Conservation (phyloP, 1,140 invertebrate genomes). For the Macrostomum lignano region DNA sequence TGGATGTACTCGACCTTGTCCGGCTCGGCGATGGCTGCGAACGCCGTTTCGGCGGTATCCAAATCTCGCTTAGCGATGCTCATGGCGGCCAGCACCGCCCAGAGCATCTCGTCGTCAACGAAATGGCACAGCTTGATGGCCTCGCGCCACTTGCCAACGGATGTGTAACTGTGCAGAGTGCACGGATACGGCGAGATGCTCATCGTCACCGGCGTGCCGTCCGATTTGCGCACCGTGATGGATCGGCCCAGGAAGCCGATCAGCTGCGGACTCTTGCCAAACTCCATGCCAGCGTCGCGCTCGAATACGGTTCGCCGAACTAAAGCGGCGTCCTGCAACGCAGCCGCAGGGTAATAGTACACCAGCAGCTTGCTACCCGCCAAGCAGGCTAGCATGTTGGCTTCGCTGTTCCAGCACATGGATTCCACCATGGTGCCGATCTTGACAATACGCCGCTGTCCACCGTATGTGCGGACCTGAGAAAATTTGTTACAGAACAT, state of each 20-base stretch:
- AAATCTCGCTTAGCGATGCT: conserved; percentile 47
- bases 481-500: too few relatives aligned
- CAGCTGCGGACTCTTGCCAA: conserved; percentile 46
- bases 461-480: conserved; percentile 32
- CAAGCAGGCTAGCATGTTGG: conserved; percentile 52
- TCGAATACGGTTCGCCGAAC: conserved; percentile 35
- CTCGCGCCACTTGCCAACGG: conserved; percentile 40
- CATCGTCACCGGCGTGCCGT: conserved; percentile 37
- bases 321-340: conserved; percentile 44
- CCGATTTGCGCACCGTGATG: conserved; percentile 40
- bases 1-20: conserved; percentile 69
- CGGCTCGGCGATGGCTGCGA: conserved; percentile 46
- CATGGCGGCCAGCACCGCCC: conserved; percentile 61
- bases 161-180: conserved; percentile 36
- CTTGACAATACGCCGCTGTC: conserved; percentile 35
- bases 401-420: conserved; percentile 48
- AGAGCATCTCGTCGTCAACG: conserved; percentile 50
- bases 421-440: conserved; percentile 45
- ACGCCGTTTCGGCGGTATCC: conserved; percentile 59
- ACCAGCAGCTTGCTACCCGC: conserved; percentile 48
- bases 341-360: conserved; percentile 52
- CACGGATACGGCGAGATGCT: conserved; percentile 38
- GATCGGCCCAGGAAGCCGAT: conserved; percentile 47
- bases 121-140: conserved; percentile 45
- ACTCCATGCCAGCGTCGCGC: conserved; percentile 37